phyloP scores from a whole-genome alignment of 64 coral and sea anemone species.

The Catalaphyllia jardinei region DNA sequence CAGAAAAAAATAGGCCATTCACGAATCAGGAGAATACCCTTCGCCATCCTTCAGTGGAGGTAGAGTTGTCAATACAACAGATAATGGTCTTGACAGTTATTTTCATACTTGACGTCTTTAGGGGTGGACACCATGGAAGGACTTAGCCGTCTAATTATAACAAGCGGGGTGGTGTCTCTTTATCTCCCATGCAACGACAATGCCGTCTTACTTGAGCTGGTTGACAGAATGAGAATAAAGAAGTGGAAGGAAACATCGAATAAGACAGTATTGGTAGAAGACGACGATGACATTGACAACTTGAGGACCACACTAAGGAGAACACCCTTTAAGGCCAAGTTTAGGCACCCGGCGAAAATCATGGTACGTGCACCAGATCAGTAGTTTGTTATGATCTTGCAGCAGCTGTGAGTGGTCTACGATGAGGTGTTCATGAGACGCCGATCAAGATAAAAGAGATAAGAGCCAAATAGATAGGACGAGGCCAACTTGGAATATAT shows the following conservation, averaged over 20 bases:
- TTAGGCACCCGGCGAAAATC: neutral
- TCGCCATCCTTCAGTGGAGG: no score
- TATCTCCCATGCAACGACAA: conserved; percentile 41
- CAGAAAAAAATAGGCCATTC: no score
- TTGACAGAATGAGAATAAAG: neutral
- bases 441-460: no score
- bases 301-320: conserved; percentile 1
- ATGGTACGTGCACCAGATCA: neutral
- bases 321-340: conserved; percentile 33
- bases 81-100: neutral
- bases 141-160: conserved; percentile 5
- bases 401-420: no score
- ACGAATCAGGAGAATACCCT: no score
- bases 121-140: conserved; percentile 48
- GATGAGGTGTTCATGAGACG: no score
- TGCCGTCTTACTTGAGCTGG: conserved; percentile 35
- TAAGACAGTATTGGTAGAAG: neutral
- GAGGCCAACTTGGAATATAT: no score
- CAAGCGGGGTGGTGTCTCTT: conserved; percentile 21
- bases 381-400: neutral
- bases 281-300: neutral
- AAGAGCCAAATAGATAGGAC: no score
- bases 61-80: neutral
- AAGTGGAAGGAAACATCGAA: neutral
- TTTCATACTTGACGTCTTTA: neutral